These are phyloP conservation scores for Pelochelys cantorii DNA, from an alignment of 2,797 vertebrate species.

Conservation along the genomic window DNA sequence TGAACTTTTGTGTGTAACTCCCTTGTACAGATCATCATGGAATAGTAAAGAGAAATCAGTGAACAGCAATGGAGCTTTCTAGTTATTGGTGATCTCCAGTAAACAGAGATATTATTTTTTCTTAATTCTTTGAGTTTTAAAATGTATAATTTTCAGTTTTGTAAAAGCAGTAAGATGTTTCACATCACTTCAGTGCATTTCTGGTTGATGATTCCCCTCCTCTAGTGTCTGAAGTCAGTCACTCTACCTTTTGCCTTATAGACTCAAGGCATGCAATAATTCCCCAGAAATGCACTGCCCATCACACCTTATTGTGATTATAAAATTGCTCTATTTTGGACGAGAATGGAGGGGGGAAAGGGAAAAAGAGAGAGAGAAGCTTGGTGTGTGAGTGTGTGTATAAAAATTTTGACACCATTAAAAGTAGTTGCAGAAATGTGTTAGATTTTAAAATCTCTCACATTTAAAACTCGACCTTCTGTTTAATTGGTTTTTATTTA, in stretches of 20 bases:
- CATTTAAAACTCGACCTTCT: conserved; percentile 66
- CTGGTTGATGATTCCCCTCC: conserved; percentile 78
- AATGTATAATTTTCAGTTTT: conserved; percentile 75
- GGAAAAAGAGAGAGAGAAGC: conserved; percentile 26
- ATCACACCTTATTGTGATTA: conserved; percentile 75
- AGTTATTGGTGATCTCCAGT: conserved; percentile 56
- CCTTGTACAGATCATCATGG: conserved; percentile 66
- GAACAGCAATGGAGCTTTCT: conserved; percentile 58
- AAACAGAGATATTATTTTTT: conserved; percentile 71
- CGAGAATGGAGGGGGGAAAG: conserved; percentile 12
- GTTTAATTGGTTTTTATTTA: conserved; percentile 73
- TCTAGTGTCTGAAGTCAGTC: conserved; percentile 80
- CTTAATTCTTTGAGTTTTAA: conserved; percentile 74
- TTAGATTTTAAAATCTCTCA: conserved; percentile 39
- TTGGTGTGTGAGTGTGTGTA: conserved; percentile 22
- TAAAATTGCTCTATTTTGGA: conserved; percentile 74
- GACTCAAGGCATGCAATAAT: conserved; percentile 82
- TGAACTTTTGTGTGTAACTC: conserved; percentile 73
- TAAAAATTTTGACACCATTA: conserved; percentile 62
- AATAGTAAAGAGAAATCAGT: conserved; percentile 62
- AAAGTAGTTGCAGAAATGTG: conserved; percentile 56
- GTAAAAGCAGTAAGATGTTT: conserved; percentile 83
- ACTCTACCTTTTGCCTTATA: conserved; percentile 79
- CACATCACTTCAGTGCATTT: conserved; percentile 74
- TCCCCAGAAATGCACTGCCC: conserved; percentile 75